Base-by-base conservation (phyloP, 1,140 invertebrate genomes). In the Hypothenemus hampei region DNA sequence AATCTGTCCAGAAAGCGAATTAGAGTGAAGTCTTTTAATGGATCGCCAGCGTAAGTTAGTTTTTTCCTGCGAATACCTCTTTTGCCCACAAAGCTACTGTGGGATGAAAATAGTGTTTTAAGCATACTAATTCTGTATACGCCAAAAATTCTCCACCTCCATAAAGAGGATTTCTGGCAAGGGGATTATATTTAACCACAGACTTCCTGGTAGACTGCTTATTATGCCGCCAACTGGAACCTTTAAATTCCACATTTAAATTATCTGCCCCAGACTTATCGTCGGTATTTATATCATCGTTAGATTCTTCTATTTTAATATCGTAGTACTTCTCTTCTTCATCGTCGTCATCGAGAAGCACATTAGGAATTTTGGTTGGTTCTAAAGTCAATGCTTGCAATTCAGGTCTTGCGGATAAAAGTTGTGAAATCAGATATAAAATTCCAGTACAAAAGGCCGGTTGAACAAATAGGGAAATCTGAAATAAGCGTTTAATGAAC, bases 1-100 rank as follows among this genome's bases (percentile, higher is more conserved):
- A 97, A 98, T 49, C 93, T 78, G 68, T 98, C 94, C 8, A 98
- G 73, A 68, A 98, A 98, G 53, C 90, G 76, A 19, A 91, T 86
- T 1, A 91, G 71, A 0, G 86, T 88, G 66, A 97, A 93, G 74
- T 98, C 95, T 66, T 89, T 81, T 0, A 98, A 71, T 0, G 95
- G 94, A 76, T 98, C 92, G 0, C 96, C 94, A 46, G 81, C 79
- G 67, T 98, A 98, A 19, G 82, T 77, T 23, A 97, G 87, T 44
- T 21, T 63, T 73, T 77, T 70, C 87, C 83, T 59, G 86, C 73
- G 1, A 94, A 63, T n/a, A 98, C 76, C 49, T 83, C 86, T 29
- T 81, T 76, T 0, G 93, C 91, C 77, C 95, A 98, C 26, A 97
- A 72, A 41, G 86, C 77, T 8, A 97, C 90, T 26, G 89, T 88